These are phyloP conservation scores for Dynastes grantii DNA, from an alignment of 2,888 invertebrate genomes.

Conservation along the genomic window DNA sequence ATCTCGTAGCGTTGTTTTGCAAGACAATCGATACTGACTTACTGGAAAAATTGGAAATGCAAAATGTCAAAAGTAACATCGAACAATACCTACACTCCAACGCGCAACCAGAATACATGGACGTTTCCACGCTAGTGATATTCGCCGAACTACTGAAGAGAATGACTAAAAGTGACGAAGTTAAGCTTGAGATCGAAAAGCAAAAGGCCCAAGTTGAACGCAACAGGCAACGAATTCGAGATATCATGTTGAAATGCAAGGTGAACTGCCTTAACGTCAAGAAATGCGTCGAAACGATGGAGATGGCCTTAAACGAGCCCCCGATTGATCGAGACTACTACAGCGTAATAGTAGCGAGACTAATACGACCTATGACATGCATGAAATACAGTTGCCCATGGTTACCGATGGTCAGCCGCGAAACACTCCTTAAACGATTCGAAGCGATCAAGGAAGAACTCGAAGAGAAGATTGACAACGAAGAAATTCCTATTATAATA, in stretches of 20 bases:
- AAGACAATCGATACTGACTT: neutral
- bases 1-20: neutral
- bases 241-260: neutral
- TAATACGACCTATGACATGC: conserved; percentile 21
- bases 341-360: neutral
- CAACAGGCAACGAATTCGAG: neutral
- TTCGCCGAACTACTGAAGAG: conserved; percentile 26
- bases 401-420: conserved; percentile 7
- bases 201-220: neutral
- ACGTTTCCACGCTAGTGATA: neutral
- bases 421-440: conserved; percentile 1
- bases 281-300: conserved; percentile 13
- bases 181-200: conserved; percentile 14
- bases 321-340: neutral
- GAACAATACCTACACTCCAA: neutral
- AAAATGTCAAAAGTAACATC: conserved; percentile 2
- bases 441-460: conserved; percentile 23
- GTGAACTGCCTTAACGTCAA: conserved; percentile 20
- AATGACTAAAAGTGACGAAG: neutral
- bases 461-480: neutral
- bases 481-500: conserved; percentile 5
- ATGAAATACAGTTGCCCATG: conserved; percentile 20
- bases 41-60: neutral
- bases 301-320: neutral
- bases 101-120: neutral